These are phyloP conservation scores for Holocentrus rufus DNA, from an alignment of 2,797 vertebrate genomes.

Conservation along the genomic window DNA sequence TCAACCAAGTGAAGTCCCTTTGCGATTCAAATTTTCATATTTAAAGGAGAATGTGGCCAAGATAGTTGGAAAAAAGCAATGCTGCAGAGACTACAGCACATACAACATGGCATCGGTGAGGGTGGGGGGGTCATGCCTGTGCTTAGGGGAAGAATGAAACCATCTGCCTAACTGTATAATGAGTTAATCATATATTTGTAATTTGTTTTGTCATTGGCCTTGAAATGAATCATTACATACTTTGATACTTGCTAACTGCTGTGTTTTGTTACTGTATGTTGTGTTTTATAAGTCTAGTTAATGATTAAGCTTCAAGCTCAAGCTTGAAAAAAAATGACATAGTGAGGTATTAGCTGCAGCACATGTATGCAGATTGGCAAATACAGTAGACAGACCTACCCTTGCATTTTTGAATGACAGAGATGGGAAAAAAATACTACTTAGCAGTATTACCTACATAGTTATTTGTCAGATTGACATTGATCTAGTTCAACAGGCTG, in stretches of 20 bases:
- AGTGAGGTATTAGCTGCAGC: conserved; percentile 41
- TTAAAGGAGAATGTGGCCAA: too few relatives aligned
- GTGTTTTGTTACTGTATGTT: conserved; percentile 6
- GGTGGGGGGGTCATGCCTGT: neutral
- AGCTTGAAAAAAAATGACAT: conserved; percentile 23
- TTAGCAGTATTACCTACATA: neutral
- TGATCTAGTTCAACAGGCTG: conserved; percentile 15
- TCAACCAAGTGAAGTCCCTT: too few relatives aligned
- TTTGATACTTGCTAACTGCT: conserved; percentile 16
- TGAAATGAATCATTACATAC: conserved; percentile 17
- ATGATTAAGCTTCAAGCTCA: conserved; percentile 33
- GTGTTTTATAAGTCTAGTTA: conserved; percentile 13
- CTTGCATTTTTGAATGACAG: conserved; percentile 19
- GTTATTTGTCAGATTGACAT: conserved; percentile 2
- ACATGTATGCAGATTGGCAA: conserved; percentile 29
- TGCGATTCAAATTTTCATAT: too few relatives aligned
- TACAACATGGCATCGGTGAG: too few relatives aligned
- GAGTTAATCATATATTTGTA: neutral
- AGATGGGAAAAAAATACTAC: neutral
- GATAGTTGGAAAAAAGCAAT: too few relatives aligned
- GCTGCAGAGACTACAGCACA: too few relatives aligned
- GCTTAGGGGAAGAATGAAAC: neutral
- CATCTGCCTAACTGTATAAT: neutral
- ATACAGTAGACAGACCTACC: neutral
- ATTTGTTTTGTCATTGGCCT: conserved; percentile 21